Evolutionary conservation across 2,113 vertebrate species (phyloP).

Genomic region (Helogale parvula): DNA sequence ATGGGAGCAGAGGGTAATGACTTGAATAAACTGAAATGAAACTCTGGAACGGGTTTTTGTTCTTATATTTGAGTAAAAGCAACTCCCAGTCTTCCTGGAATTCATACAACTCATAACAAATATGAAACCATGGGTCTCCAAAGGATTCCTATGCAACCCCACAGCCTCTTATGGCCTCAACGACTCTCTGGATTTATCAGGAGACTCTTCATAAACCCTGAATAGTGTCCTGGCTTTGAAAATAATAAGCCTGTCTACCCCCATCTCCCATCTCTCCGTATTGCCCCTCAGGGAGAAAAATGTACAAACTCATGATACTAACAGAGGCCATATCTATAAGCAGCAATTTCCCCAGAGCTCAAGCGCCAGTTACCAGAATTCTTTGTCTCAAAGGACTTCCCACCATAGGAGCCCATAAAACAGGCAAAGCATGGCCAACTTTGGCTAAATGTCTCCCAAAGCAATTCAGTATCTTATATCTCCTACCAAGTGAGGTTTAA

Average conservation of each 20-base stretch:
- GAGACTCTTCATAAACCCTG: not conserved
- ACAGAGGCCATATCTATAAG: not conserved
- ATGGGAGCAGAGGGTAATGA: not conserved
- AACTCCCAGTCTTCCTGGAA: not conserved
- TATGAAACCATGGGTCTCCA: not conserved
- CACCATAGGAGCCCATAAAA: not conserved
- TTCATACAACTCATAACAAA: constrained; percentile 39
- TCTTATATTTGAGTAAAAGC: constrained; percentile 37
- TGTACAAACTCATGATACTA: not conserved
- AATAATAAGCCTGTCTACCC: not conserved
- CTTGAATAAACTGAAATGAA: not conserved
- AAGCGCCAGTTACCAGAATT: not conserved
- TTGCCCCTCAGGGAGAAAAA: not conserved
- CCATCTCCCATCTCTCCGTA: not conserved
- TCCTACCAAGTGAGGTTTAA: not conserved
- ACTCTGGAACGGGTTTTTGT: not conserved
- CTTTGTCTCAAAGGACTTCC: not conserved
- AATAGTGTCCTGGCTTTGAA: not conserved
- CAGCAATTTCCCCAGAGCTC: not conserved
- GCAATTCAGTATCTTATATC: not conserved
- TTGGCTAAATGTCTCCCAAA: not conserved
- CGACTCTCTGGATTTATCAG: not conserved
- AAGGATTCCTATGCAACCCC: not conserved
- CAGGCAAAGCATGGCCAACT: not conserved
- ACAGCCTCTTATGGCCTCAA: not conserved